Base-by-base conservation (phyloP, 2,888 invertebrate species). In the Pseudoips prasinana region DNA sequence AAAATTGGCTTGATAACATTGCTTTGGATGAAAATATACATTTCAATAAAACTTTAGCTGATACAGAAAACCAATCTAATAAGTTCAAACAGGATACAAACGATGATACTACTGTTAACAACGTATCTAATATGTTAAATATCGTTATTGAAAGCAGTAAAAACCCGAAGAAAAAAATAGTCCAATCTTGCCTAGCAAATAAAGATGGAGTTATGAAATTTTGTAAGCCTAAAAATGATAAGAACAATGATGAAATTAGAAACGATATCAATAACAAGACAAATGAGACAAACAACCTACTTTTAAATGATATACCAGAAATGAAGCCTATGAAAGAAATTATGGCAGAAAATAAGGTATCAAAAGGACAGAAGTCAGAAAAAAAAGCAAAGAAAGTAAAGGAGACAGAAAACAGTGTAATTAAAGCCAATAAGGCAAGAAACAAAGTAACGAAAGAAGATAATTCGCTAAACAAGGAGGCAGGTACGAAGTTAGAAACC, bases 191-290 rank as follows among this genome's bases (percentile, higher is more conserved):
- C 43, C 48, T 87, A 29, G 63, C 71, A 1, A 85, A 87, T 35
- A 82, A 75, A 58, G 72, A 62, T 37, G 86, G 86, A 1, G 44
- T 76, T 11, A 84, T 87, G 85, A 87, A 86, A 49, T 87, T 64
- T 40, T 45, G 48, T 10, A 82, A 73, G 39, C 80, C 83, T 3
- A 60, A 63, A 48, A 19, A 30, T n/a, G n/a, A n/a, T n/a, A n/a
- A n/a, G n/a, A n/a, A n/a, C n/a, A n/a, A n/a, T n/a, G n/a, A n/a
- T n/a, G n/a, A n/a, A n/a, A n/a, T n/a, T n/a, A n/a, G n/a, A n/a
- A n/a, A n/a, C n/a, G n/a, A n/a, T n/a, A n/a, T n/a, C n/a, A n/a
- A n/a, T n/a, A n/a, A n/a, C n/a, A n/a, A n/a, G n/a, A n/a, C n/a
- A n/a, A n/a, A n/a, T n/a, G n/a, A n/a, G n/a, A n/a, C n/a, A n/a